Evolutionary conservation across 2,888 invertebrate genomes (phyloP), one percentile per base, ranked within the genome.

Genomic region (Holacanthella duospinosa): DNA sequence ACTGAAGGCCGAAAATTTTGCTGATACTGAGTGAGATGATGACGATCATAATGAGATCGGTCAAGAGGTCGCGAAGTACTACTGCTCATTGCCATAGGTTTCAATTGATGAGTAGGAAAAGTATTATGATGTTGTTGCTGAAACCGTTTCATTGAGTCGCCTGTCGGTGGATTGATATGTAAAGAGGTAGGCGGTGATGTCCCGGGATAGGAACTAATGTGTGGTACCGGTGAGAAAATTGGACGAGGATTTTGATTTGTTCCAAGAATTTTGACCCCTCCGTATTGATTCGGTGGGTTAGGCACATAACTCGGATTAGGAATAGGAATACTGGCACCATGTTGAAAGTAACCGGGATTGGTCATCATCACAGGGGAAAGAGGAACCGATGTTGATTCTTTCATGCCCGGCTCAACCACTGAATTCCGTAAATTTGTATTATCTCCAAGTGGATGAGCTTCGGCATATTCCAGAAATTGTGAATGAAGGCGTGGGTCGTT

Each of bases 401-500:
- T 36, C 36, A 36, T 6, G 16, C 9, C 9, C 36, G 36, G 16
- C 36, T 36, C 9, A 6, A 16, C 9, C 9, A 6, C 16, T 36
- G 36, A 36, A 36, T 36, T 6, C 6, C 36, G 36, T 12, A 36
- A 12, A 12, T 36, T 36, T 36, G 36, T 12, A 9, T 21, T 48
- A 16, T 48, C 48, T 48, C 48, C 48, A 9, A 48, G n/a, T 21
- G 70, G 72, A 64, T 66, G 61, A 21, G 56, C 64, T 56, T 69
- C 65, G 55, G 64, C 63, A 62, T 66, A 72, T 36, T 69, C 67
- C 25, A 71, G 29, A 63, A 70, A 73, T 59, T 73, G 73, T 29
- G 69, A 69, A 48, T 70, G 68, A 25, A 73, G 57, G 43, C 67
- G 66, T 56, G 71, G 69, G 67, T 73, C 73, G 26, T 57, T 66